A percentile compares a stretch with the other conserved stretches of the same genome.
These are phyloP conservation scores for Drosophila tanythrix DNA, from an alignment of 2,888 invertebrate genomes.

Conservation along the genomic window DNA sequence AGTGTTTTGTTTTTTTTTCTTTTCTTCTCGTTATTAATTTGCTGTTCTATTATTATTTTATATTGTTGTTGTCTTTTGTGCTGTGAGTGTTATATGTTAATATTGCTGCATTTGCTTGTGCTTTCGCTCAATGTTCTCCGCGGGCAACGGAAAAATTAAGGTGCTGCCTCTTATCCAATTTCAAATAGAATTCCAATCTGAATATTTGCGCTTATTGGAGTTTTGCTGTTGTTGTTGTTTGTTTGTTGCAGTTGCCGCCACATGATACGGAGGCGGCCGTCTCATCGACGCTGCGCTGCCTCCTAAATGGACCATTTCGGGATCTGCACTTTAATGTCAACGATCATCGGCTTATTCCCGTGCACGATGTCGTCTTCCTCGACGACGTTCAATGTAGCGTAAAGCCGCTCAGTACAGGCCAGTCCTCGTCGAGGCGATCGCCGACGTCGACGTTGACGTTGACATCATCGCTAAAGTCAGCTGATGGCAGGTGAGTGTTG, in stretches of 20 bases:
- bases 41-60: not conserved
- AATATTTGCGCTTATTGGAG: constrained; percentile 11
- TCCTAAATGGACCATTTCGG: constrained; percentile 82
- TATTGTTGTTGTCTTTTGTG: constrained; percentile 3
- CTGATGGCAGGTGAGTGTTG: constrained; percentile 60
- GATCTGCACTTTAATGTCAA: constrained; percentile 78
- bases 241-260: constrained; percentile 76
- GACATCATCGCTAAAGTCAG: constrained; percentile 12
- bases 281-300: constrained; percentile 79
- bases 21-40: not conserved
- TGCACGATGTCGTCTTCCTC: constrained; percentile 82
- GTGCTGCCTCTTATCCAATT: constrained; percentile 40
- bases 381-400: constrained; percentile 79
- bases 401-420: constrained; percentile 82
- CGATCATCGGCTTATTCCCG: constrained; percentile 80
- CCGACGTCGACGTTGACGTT: constrained; percentile 13
- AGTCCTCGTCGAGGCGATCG: constrained; percentile 58
- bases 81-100: constrained; percentile 23
- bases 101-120: constrained; percentile 22
- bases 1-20: constrained; percentile 21
- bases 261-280: constrained; percentile 67
- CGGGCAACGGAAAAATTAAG: constrained; percentile 78
- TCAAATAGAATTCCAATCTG: constrained; percentile 9
- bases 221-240: constrained; percentile 26
- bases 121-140: constrained; percentile 73